Base-by-base conservation (phyloP, 1,140 invertebrate genomes). In the Ganaspis sp. region DNA sequence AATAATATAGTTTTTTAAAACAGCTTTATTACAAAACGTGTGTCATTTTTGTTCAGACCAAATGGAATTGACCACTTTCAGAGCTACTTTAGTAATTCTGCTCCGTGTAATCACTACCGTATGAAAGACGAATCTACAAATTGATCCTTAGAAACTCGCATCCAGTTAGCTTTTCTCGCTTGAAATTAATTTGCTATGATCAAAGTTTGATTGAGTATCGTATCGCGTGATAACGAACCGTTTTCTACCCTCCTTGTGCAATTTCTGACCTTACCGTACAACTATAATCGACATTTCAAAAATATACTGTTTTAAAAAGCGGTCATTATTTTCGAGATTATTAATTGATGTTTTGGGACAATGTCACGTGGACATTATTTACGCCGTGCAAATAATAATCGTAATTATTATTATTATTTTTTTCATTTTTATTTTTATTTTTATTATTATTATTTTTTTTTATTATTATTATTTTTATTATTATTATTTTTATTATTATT, bases 11-110 rank as follows among this genome's bases (percentile, higher is more conserved):
- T 6, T 34, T 3, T 34, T 34, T 34, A n/a, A n/a, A n/a, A 2
- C 29, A 2, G 29, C 29, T 34, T 34, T n/a, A n/a, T n/a, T n/a
- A n/a, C n/a, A n/a, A n/a, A n/a, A n/a, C n/a, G n/a, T n/a, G 6
- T 34, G 2, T 49, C 17, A 1, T 17, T 49, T 49, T 49, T 49
- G 64, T 76, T 53, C 23, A 76, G 45, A 71, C 29, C 69, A 54
- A 71, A 72, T 79, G 79, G 80, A 82, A 82, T 76, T 77, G 77
- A 79, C 77, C 79, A 80, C 77, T 85, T 76, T 74, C 72, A 71
- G 42, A 75, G 70, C 58, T n/a, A 70, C 82, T 83, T 81, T 83
- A 82, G 79, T 79, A 80, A 85, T 80, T 85, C 83, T 79, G 73
- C 80, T 81, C 73, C 77, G 70, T 70, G 79, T 80, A 81, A 85